Base-by-base conservation (phyloP, 2,888 invertebrate species). In the Eudemis profundana region DNA sequence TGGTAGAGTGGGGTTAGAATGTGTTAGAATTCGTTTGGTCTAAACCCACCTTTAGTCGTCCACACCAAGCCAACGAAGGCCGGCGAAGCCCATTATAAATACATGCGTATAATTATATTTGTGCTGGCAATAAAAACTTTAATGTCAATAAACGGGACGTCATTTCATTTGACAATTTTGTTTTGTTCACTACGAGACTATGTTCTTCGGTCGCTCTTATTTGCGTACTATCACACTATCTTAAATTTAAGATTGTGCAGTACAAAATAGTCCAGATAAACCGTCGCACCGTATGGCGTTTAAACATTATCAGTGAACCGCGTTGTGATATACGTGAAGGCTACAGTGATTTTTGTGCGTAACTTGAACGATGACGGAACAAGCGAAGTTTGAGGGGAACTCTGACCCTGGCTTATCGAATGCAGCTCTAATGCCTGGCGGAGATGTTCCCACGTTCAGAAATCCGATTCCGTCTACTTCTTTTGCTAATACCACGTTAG, bases 381-480 rank as follows among this genome's bases (percentile, higher is more conserved):
- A 84, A 75, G 68, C 73, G 3, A 82, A 84, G 64, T 85, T 79
- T 49, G 82, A 79, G 66, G 76, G 76, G 72, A 82, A 81, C 74
- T 75, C 81, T 77, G 82, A 82, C 73, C 80, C 80, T 56, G 72
- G 62, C 62, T 78, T 86, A 73, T 80, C 82, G 17, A 87, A 87
- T 65, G 76, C 81, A 66, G 83, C 76, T 15, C 50, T 78, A 38
- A 53, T 69, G 29, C 75, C 74, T 67, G 66, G 72, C 15, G 73
- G 74, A 12, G 76, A 74, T 33, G 70, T 68, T 0, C 77, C 79
- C 5, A 78, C 83, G 5, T 87, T 82, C 66, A 78, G 86, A 70
- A 83, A 84, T 67, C 74, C 83, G 4, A 74, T 82, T 17, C 86
- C 87, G 15, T 76, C 84, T 0, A 81, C 84, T 2, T 82, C 88